phyloP scores from a whole-genome alignment of 2,797 vertebrate genomes.

The Neoniphon sammara region DNA sequence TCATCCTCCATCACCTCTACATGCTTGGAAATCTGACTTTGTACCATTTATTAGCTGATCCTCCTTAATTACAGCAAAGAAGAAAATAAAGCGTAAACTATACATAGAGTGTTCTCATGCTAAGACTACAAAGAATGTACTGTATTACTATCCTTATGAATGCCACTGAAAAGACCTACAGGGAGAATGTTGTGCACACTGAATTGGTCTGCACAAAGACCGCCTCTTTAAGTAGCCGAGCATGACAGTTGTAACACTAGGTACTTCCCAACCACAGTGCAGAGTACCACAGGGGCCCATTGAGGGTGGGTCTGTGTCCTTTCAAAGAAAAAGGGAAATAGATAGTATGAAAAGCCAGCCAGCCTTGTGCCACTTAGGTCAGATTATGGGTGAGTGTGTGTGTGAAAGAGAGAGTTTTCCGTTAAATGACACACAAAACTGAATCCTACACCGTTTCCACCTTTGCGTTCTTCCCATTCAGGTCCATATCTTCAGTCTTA shows the following conservation, averaged over 20 bases:
- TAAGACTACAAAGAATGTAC: not conserved
- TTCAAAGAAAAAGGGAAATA: slow-evolving; percentile 71
- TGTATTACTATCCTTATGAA: not conserved
- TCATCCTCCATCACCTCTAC: not conserved
- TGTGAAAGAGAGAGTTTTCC: slow-evolving; percentile 15
- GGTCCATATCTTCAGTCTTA: slow-evolving; percentile 28
- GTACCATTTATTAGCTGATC: not conserved
- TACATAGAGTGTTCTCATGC: not conserved
- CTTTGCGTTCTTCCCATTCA: slow-evolving; percentile 56
- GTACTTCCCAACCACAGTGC: slow-evolving; percentile 75
- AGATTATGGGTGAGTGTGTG: not conserved
- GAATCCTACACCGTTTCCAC: slow-evolving; percentile 61
- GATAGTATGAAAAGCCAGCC: slow-evolving; percentile 52
- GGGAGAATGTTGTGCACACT: not conserved
- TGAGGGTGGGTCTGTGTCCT: slow-evolving; percentile 67
- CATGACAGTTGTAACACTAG: slow-evolving; percentile 75
- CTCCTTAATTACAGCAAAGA: not conserved
- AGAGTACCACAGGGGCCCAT: slow-evolving; percentile 65
- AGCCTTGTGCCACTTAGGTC: not conserved
- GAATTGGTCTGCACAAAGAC: slow-evolving; percentile 19
- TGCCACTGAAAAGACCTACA: slow-evolving; percentile 9
- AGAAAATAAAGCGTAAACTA: not conserved
- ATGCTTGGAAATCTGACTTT: not conserved
- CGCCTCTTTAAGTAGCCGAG: slow-evolving; percentile 64
- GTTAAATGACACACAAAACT: slow-evolving; percentile 45